These are phyloP conservation scores for Melanaphis sacchari DNA, from an alignment of 1,140 invertebrate genomes.

Conservation along the genomic window DNA sequence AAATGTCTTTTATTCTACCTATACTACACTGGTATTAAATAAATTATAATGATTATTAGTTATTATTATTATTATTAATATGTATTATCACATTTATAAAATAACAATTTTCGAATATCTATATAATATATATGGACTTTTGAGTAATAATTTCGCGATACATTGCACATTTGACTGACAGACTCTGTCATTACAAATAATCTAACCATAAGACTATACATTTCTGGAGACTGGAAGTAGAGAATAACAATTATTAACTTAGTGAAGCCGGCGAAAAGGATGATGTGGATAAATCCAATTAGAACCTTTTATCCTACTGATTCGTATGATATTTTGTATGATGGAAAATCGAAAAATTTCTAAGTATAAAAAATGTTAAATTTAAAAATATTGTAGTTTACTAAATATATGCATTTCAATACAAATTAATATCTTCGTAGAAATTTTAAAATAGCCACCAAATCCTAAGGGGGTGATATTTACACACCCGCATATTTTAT, in stretches of 20 bases:
- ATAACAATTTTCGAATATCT: not conserved
- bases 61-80: not conserved
- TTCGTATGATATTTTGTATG: not conserved
- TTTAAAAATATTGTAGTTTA: not conserved
- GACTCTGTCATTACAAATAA: not conserved
- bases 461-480: too few relatives aligned
- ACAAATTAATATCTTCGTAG: not conserved
- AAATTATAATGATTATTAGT: not conserved
- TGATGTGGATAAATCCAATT: not conserved
- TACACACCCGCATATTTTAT: too few relatives aligned
- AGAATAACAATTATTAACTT: not conserved
- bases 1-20: not conserved
- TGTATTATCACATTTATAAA: not conserved
- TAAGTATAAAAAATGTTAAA: not conserved
- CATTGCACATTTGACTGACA: not conserved
- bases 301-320: not conserved
- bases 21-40: not conserved
- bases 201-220: not conserved
- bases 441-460: not conserved
- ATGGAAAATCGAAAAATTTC: not conserved
- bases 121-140: not conserved
- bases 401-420: too few relatives aligned
- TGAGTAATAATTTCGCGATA: slow-evolving; percentile 8
- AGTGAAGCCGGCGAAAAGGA: not conserved
- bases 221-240: not conserved